Base-by-base conservation (phyloP, 1,140 invertebrate species). In the Aporrectodea caliginosa region DNA sequence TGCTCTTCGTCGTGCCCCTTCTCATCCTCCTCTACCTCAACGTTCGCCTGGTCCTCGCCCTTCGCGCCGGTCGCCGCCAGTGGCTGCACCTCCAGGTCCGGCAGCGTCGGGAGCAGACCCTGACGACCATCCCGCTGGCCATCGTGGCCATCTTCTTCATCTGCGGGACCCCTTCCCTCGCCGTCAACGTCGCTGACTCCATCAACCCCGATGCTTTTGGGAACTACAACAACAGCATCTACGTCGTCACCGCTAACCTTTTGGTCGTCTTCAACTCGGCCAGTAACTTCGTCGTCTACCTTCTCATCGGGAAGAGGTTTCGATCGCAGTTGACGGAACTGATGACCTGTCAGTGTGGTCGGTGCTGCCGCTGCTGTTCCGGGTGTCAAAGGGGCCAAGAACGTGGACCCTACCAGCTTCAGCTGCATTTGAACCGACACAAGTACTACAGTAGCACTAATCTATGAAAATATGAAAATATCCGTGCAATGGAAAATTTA, bases 221-320 rank as follows among this genome's bases (percentile, higher is more conserved):
- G 1, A 34, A 68, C 2, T 32, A 32, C 14, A 71, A 68, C 16
- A 79, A 73, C 70, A 31, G 32, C n/a, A 2, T 58, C 6, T 82
- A 77, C 76, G 32, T 82, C 16, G 73, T 81, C 29, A 43, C 75
- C n/a, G 68, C 79, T 2, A 82, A 81, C 70, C 43, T 82, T 12
- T 73, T 82, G 16, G 80, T 82, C 22, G 75, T 80, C 14, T 69
- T 82, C 72, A 82, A 80, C 58, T 82, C 81, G 16, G 81, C 81
- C 1, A 73, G 35, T 31, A 82, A 82, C 71, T 80, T 82, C 77
- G 78, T 82, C 80, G 78, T 82, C 73, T 82, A 81, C 77, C 81
- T 81, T 76, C 79, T 82, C 27, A 71, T 82, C 0, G 81, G 81
- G 0, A 73, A 58, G 35, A 80, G 71, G 16, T 82, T 82, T 70